phyloP scores from a whole-genome alignment of 2,113 vertebrate species.

The Pongo abelii region DNA sequence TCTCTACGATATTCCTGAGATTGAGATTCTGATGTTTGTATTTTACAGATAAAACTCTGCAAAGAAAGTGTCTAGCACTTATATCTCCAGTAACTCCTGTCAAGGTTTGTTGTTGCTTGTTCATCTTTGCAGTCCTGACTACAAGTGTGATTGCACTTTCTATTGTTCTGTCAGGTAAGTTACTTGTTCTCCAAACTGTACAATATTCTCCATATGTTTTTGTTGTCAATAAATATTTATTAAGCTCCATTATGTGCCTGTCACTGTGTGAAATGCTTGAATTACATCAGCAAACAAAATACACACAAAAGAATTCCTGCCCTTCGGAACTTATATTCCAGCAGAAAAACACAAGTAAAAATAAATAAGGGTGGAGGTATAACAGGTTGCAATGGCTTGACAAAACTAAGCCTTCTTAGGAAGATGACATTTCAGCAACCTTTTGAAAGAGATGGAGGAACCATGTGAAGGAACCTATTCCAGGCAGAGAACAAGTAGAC shows the following conservation, averaged over 20 bases:
- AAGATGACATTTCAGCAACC: no score
- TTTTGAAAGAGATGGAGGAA: neutral
- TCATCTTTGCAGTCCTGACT: fast-evolving
- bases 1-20: neutral
- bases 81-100: fast-evolving
- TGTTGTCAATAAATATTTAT: neutral
- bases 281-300: neutral
- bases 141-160: fast-evolving
- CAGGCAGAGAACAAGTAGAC: neutral
- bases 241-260: neutral
- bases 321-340: neutral
- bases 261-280: neutral
- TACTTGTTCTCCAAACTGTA: neutral
- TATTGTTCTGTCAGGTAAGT: neutral
- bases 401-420: neutral
- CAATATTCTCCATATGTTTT: neutral
- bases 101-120: fast-evolving
- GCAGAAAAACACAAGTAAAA: neutral
- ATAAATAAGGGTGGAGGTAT: neutral
- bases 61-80: fast-evolving
- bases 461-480: no score
- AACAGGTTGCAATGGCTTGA: neutral
- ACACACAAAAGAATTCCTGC: neutral
- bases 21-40: neutral
- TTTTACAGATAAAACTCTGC: neutral